phyloP scores from a whole-genome alignment of 2,888 invertebrate species.

The Erebia epiphron region DNA sequence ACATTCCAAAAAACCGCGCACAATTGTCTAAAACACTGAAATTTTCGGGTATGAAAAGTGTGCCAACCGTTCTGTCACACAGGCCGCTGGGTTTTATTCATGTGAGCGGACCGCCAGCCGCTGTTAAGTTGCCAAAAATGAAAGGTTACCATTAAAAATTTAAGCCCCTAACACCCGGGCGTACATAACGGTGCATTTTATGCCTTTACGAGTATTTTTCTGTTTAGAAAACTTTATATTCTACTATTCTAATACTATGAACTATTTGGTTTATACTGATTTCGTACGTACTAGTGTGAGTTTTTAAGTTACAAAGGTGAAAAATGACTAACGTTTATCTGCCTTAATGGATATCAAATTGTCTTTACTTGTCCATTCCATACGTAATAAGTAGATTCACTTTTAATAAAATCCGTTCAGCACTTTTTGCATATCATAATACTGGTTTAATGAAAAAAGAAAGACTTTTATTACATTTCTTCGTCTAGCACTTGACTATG shows the following conservation, averaged over 20 bases:
- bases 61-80: slow-evolving; percentile 17
- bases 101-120: slow-evolving; percentile 5
- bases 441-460: too few species aligned
- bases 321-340: too few species aligned
- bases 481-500: background rate
- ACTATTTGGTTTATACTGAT: background rate
- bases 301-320: background rate
- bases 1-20: background rate
- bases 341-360: too few species aligned
- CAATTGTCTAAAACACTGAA: slow-evolving; percentile 21
- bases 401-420: too few species aligned
- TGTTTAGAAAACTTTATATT: background rate
- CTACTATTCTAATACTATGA: background rate
- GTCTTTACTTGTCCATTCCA: too few species aligned
- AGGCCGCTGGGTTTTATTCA: slow-evolving; percentile 20
- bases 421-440: too few species aligned
- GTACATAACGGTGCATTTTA: slow-evolving; percentile 41
- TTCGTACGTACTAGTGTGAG: background rate
- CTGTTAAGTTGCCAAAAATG: slow-evolving; percentile 32
- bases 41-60: slow-evolving; percentile 18
- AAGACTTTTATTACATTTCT: too few species aligned
- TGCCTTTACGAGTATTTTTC: background rate
- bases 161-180: slow-evolving; percentile 28
- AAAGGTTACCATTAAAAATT: slow-evolving; percentile 34
- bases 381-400: too few species aligned